Percentiles rank a stretch among this genome's conserved stretches.
Conservation (phyloP, 2,113 vertebrate species). For the Apodemus sylvaticus region DNA sequence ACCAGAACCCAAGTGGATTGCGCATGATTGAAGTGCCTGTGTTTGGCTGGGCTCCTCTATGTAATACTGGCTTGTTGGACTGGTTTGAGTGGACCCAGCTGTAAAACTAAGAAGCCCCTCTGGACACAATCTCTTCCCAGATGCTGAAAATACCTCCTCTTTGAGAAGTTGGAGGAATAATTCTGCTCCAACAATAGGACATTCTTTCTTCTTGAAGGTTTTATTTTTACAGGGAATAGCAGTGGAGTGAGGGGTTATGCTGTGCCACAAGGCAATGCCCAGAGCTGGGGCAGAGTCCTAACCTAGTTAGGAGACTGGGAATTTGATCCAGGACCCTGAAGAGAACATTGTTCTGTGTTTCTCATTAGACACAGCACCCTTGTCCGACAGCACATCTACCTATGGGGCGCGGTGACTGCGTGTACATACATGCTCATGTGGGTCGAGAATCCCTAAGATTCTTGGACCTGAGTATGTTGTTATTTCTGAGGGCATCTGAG, state of each 20-base stretch:
- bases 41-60: slow-evolving; percentile 66
- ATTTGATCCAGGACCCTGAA: slow-evolving; percentile 68
- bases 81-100: slow-evolving; percentile 73
- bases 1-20: slow-evolving; percentile 68
- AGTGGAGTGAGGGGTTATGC: slow-evolving; percentile 58
- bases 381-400: neutral
- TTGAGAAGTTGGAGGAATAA: slow-evolving; percentile 67
- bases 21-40: slow-evolving; percentile 59
- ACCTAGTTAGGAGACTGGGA: slow-evolving; percentile 66
- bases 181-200: slow-evolving; percentile 75
- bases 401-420: neutral
- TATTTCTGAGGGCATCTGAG: slow-evolving; percentile 39
- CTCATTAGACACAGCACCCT: slow-evolving; percentile 73
- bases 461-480: slow-evolving; percentile 52
- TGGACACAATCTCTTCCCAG: slow-evolving; percentile 75
- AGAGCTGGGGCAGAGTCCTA: slow-evolving; percentile 60
- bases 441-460: neutral
- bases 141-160: slow-evolving; percentile 70
- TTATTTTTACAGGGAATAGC: slow-evolving; percentile 47
- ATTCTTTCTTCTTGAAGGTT: slow-evolving; percentile 69
- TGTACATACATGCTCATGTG: rapidly evolving
- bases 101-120: slow-evolving; percentile 78
- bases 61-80: slow-evolving; percentile 65
- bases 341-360: slow-evolving; percentile 53
- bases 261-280: slow-evolving; percentile 65